Evolutionary conservation across 1,140 invertebrate genomes (phyloP).

Genomic region (Pseudomyrmex dendroicus): DNA sequence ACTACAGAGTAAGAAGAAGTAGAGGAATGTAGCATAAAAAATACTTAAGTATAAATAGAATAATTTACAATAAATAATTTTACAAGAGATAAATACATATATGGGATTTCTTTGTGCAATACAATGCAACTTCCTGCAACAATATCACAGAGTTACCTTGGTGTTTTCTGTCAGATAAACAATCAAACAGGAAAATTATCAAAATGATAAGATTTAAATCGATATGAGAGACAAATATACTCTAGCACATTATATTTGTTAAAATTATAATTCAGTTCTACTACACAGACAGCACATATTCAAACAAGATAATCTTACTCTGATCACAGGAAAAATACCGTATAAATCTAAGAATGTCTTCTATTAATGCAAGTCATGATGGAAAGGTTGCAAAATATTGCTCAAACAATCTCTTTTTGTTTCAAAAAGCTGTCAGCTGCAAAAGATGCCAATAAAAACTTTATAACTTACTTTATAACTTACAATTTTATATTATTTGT

Average conservation of each 20-base stretch:
- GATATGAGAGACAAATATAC: not conserved
- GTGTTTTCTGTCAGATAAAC: not conserved
- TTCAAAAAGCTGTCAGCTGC: not conserved
- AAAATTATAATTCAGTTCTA: slow-evolving; percentile 11
- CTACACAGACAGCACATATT: not conserved
- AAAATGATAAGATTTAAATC: slow-evolving; percentile 35
- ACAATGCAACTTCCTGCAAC: not conserved
- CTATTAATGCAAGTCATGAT: slow-evolving; percentile 42
- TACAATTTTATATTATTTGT: too few relatives aligned
- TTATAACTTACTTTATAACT: too few relatives aligned
- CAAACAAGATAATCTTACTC: not conserved
- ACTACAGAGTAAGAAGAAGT: too few relatives aligned
- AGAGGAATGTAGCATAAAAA: too few relatives aligned
- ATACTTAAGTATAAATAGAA: too few relatives aligned
- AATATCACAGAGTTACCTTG: not conserved
- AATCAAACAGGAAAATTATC: slow-evolving; percentile 12
- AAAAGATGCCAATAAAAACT: not conserved
- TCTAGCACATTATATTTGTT: not conserved
- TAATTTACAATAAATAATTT: not conserved
- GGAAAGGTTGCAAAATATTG: slow-evolving; percentile 19
- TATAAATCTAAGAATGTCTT: not conserved
- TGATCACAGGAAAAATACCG: not conserved
- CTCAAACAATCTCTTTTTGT: not conserved
- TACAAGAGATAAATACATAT: not conserved
- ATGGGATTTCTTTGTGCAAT: not conserved